These are phyloP conservation scores for Hestina assimilis DNA, from an alignment of 1,140 invertebrate genomes.

Conservation along the genomic window DNA sequence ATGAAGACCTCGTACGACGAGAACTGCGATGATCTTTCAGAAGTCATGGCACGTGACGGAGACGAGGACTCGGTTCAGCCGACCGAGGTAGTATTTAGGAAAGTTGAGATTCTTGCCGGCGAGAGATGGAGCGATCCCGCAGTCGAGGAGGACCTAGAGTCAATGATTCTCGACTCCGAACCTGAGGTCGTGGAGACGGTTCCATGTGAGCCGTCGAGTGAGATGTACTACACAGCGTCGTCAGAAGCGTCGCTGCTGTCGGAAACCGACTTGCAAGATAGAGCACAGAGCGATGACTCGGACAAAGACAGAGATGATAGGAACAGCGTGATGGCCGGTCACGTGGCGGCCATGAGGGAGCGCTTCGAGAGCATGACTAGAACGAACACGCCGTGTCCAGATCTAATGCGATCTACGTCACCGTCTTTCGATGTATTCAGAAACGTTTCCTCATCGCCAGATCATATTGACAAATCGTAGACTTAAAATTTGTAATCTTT, in stretches of 20 bases:
- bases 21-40: constrained; percentile 18
- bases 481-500: background rate
- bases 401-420: constrained; percentile 46
- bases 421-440: constrained; percentile 58
- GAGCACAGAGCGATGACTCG: constrained; percentile 30
- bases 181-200: too few species aligned
- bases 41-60: background rate
- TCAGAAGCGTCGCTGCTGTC: constrained; percentile 57
- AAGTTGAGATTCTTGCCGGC: constrained; percentile 36
- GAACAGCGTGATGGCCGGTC: constrained; percentile 62
- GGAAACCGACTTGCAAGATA: constrained; percentile 45
- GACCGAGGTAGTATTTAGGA: constrained; percentile 31
- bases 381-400: constrained; percentile 65
- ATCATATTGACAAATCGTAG: constrained; percentile 26
- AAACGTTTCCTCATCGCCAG: constrained; percentile 55
- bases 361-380: constrained; percentile 74
- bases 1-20: constrained; percentile 68
- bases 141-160: constrained; percentile 19
- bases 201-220: constrained; percentile 48
- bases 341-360: constrained; percentile 75
- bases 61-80: constrained; percentile 6
- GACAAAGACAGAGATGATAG: constrained; percentile 40
- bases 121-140: constrained; percentile 46
- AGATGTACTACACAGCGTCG: constrained; percentile 61
- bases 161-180: background rate